Percentiles rank a stretch among this genome's conserved stretches.
phyloP scores from a whole-genome alignment of 2,797 vertebrate species.

The Menidia menidia region DNA sequence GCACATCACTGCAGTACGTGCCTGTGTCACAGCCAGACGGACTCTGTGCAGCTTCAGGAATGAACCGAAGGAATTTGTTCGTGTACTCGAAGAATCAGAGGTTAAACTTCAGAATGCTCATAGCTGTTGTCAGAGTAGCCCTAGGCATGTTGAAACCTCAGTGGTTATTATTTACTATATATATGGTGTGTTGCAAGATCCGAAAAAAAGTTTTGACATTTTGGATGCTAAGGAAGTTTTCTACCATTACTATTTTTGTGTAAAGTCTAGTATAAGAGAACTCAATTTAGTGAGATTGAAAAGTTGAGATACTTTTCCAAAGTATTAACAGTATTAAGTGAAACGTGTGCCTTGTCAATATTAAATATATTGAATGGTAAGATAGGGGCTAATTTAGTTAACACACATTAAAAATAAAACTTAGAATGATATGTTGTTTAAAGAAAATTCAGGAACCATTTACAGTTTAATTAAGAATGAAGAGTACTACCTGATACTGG shows the following conservation, averaged over 20 bases:
- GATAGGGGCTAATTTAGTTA: background rate
- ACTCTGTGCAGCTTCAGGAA: slow-evolving; percentile 33
- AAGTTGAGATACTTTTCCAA: no score
- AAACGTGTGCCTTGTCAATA: no score
- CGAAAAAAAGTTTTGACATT: background rate
- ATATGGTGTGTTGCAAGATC: background rate
- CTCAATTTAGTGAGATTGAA: background rate
- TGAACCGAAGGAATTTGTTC: slow-evolving; percentile 50
- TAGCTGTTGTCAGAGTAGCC: background rate
- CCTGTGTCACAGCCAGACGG: slow-evolving; percentile 10
- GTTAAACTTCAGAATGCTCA: slow-evolving; percentile 6
- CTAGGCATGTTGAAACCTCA: background rate
- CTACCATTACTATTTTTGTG: background rate
- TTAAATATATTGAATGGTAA: background rate
- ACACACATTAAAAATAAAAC: background rate
- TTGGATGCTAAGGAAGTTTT: background rate
- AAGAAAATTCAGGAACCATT: background rate
- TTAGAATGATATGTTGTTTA: background rate
- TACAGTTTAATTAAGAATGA: background rate
- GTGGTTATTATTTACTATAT: background rate
- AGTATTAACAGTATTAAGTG: no score
- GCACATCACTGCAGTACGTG: background rate
- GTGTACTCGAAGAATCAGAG: slow-evolving; percentile 26
- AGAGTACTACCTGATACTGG: background rate
- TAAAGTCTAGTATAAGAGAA: slow-evolving; percentile 21